phyloP scores from a whole-genome alignment of 2,888 invertebrate species.

The Drosophila longiperda region DNA sequence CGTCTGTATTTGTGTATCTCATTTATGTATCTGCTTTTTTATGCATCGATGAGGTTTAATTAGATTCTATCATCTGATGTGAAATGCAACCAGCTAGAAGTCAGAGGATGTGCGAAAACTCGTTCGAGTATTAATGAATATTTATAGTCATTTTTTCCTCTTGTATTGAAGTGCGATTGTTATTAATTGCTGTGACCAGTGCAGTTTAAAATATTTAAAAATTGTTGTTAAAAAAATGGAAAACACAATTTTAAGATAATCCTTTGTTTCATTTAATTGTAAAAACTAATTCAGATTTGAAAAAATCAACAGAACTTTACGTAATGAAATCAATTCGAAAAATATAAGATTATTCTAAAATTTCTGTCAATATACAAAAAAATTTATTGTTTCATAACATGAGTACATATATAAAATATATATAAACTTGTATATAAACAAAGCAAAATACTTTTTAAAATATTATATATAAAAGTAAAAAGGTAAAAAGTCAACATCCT shows the following conservation, averaged over 20 bases:
- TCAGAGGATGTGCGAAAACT: slow-evolving; percentile 3
- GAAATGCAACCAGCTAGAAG: slow-evolving; percentile 53
- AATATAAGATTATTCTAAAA: background rate
- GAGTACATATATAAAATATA: background rate
- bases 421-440: no score
- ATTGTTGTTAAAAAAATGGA: background rate
- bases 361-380: background rate
- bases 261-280: background rate
- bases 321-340: background rate
- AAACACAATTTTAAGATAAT: background rate
- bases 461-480: background rate
- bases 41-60: slow-evolving; percentile 82
- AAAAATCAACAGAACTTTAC: background rate
- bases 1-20: slow-evolving; percentile 14
- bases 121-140: slow-evolving; percentile 20
- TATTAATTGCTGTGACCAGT: slow-evolving; percentile 15
- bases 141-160: slow-evolving; percentile 30
- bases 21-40: slow-evolving; percentile 55
- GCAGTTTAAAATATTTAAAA: background rate
- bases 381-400: background rate
- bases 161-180: slow-evolving; percentile 12
- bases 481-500: slow-evolving; percentile 42
- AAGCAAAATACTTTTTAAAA: background rate
- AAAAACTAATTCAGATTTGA: background rate
- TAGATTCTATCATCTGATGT: slow-evolving; percentile 74